These are phyloP conservation scores for Limnephilus lunatus DNA, from an alignment of 2,888 invertebrate genomes.

Conservation along the genomic window DNA sequence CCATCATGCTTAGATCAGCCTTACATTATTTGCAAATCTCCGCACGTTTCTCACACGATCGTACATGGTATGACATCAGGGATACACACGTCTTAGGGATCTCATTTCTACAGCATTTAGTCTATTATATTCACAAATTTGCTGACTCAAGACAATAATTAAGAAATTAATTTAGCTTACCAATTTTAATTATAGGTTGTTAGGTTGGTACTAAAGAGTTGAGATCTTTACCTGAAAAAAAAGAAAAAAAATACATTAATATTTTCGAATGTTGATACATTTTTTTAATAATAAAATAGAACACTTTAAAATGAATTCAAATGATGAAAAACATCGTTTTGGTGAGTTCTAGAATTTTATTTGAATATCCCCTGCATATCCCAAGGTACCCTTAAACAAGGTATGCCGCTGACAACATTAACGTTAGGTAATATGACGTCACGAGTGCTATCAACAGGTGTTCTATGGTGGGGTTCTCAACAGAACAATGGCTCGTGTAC, in stretches of 20 bases:
- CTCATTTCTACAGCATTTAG: too few relatives aligned
- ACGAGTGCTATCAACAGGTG: slow-evolving; percentile 47
- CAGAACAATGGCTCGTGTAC: slow-evolving; percentile 32
- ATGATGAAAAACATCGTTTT: too few relatives aligned
- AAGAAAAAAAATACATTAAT: slow-evolving; percentile 40
- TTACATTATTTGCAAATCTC: too few relatives aligned
- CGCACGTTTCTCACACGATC: too few relatives aligned
- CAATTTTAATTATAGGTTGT: background rate
- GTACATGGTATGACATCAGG: too few relatives aligned
- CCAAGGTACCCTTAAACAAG: background rate
- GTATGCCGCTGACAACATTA: slow-evolving; percentile 32
- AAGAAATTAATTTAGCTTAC: background rate
- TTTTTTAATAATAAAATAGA: background rate
- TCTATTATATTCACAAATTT: too few relatives aligned
- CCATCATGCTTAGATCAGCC: too few relatives aligned
- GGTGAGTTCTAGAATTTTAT: background rate
- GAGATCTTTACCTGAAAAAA: slow-evolving; percentile 46
- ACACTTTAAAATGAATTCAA: background rate
- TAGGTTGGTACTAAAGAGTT: background rate
- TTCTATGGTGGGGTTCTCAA: background rate
- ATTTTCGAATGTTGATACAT: background rate
- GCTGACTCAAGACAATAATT: too few relatives aligned
- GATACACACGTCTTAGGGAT: too few relatives aligned
- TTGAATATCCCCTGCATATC: background rate
- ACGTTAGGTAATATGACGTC: slow-evolving; percentile 28